Evolutionary conservation across 2,113 vertebrate species (phyloP).

Genomic region (Ochotona princeps): DNA sequence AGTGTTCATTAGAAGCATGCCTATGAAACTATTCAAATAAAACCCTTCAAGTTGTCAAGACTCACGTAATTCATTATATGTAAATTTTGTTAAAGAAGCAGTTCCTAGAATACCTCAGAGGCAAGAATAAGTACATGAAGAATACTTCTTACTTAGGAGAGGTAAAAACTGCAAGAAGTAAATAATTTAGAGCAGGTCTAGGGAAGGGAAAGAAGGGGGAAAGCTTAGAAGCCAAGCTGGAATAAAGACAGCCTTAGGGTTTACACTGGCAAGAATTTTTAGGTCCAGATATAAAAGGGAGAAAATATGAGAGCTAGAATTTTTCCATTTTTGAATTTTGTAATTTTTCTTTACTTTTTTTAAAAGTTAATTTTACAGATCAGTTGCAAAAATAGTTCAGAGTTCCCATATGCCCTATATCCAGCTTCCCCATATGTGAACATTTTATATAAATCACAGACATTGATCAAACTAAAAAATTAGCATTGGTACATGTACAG

Average conservation of each 20-base stretch:
- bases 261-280: background rate
- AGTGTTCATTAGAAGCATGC: background rate
- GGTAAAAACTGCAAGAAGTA: constrained; percentile 6
- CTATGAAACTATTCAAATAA: background rate
- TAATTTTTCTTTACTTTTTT: background rate
- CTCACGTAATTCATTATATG: background rate
- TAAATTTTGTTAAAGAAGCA: background rate
- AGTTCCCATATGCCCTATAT: constrained; percentile 11
- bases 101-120: background rate
- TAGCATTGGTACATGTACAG: background rate
- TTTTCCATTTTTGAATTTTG: constrained; percentile 9
- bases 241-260: background rate
- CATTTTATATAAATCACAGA: background rate
- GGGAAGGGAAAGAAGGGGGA: background rate
- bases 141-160: constrained; percentile 39
- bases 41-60: background rate
- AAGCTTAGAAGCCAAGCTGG: background rate
- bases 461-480: constrained; percentile 48
- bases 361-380: constrained; percentile 20
- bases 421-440: constrained; percentile 20
- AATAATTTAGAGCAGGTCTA: background rate
- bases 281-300: background rate
- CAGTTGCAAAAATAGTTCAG: constrained; percentile 21
- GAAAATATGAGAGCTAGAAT: constrained; percentile 11
- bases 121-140: background rate